A percentile compares a stretch with the other conserved stretches of the same genome.
Conservation (phyloP, 1,140 invertebrate genomes). For the Stegodyphus mimosarum region DNA sequence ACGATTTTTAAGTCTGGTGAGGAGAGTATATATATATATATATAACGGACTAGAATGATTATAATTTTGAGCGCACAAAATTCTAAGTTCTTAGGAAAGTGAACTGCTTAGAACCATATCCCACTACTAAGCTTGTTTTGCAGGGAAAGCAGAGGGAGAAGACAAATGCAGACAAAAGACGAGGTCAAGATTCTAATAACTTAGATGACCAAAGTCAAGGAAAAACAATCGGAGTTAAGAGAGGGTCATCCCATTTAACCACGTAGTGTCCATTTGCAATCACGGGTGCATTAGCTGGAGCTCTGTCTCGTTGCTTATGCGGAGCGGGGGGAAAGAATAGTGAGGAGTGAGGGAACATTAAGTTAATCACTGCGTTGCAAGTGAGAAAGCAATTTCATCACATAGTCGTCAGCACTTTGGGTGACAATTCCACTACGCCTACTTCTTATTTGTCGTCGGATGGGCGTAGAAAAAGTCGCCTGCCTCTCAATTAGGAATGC, state of each 20-base stretch:
- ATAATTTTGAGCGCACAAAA: no score
- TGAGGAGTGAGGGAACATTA: conserved; percentile 19
- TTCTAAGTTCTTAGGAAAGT: no score
- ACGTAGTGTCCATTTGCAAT: conserved; percentile 51
- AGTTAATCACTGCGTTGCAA: conserved; percentile 56
- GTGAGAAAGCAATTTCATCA: background rate
- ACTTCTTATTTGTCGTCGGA: background rate
- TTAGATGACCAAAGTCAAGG: no score
- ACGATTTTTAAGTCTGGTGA: no score
- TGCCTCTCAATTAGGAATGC: background rate
- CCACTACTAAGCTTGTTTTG: no score
- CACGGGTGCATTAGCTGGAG: conserved; percentile 44
- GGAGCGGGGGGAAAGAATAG: background rate
- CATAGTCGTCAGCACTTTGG: background rate
- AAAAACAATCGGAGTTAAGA: background rate
- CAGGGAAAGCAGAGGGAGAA: background rate
- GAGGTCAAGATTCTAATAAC: no score
- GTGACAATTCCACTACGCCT: background rate
- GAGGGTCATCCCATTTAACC: conserved; percentile 49
- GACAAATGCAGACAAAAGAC: background rate
- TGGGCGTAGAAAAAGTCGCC: background rate
- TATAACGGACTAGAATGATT: no score
- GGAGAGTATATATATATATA: no score
- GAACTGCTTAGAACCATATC: no score
- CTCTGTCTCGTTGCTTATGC: background rate